A percentile compares a stretch with the other conserved stretches of the same genome.
phyloP scores from a whole-genome alignment of 1,140 invertebrate genomes.

The Cherax destructor region DNA sequence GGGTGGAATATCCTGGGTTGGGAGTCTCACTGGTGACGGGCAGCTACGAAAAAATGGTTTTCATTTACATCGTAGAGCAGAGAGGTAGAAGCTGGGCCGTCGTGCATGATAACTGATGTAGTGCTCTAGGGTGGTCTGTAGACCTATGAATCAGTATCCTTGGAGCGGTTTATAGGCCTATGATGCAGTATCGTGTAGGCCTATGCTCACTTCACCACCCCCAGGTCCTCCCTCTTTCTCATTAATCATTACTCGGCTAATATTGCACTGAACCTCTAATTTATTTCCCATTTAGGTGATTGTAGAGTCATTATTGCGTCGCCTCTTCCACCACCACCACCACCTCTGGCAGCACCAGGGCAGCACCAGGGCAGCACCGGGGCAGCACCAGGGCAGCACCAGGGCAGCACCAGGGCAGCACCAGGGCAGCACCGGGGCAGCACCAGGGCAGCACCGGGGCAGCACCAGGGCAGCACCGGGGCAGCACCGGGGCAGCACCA shows the following conservation, averaged over 20 bases:
- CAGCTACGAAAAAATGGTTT: background rate
- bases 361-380: too few species aligned
- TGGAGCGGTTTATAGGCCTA: constrained; percentile 4
- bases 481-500: too few species aligned
- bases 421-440: too few species aligned
- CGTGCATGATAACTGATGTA: background rate
- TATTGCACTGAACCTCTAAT: background rate
- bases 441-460: too few species aligned
- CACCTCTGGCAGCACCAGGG: too few species aligned
- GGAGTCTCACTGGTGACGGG: background rate
- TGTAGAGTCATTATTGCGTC: too few species aligned
- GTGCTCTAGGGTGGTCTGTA: background rate
- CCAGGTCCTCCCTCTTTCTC: background rate
- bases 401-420: too few species aligned
- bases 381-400: too few species aligned
- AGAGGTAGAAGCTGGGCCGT: background rate
- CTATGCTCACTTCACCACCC: background rate
- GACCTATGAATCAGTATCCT: background rate
- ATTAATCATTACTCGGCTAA: background rate
- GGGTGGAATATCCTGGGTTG: background rate
- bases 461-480: too few species aligned
- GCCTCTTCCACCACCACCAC: too few species aligned
- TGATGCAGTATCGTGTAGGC: too few species aligned
- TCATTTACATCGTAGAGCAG: background rate
- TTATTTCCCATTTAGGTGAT: background rate